phyloP scores from a whole-genome alignment of 2,888 invertebrate species.

The Dugesia japonica region DNA sequence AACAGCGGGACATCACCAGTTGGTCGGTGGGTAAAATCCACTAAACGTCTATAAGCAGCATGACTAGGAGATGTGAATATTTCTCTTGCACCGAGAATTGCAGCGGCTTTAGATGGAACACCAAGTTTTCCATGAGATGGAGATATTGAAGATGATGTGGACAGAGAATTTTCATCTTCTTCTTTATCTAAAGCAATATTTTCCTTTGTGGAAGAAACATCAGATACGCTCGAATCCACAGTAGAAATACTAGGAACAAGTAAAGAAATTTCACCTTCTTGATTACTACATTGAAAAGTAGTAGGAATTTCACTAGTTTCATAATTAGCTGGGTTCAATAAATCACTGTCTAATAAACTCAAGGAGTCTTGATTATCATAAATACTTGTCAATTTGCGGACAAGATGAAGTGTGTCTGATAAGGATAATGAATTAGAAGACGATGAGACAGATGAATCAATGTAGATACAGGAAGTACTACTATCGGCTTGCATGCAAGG shows the following conservation, averaged over 20 bases:
- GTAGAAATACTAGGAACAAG: not conserved
- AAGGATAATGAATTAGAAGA: not conserved
- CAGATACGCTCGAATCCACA: too few relatives aligned
- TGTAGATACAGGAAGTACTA: slow-evolving; percentile 4
- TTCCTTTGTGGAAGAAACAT: not conserved
- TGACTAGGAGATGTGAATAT: slow-evolving; percentile 8
- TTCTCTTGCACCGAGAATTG: slow-evolving; percentile 9
- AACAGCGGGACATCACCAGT: not conserved
- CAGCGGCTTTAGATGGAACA: not conserved
- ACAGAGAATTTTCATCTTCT: not conserved
- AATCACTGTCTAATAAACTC: slow-evolving; percentile 20
- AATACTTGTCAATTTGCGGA: not conserved
- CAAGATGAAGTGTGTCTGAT: slow-evolving; percentile 5
- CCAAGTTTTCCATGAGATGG: not conserved
- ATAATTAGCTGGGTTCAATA: not conserved
- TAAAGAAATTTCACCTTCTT: not conserved
- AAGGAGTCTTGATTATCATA: not conserved
- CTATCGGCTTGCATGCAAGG: slow-evolving; percentile 4
- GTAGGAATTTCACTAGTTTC: not conserved
- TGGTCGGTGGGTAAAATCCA: not conserved
- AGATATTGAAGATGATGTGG: not conserved
- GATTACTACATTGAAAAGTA: not conserved
- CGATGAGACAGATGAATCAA: not conserved
- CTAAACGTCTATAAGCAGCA: not conserved
- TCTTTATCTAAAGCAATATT: not conserved